Conservation (phyloP, 2,113 vertebrate species). For the Arenaria interpres region DNA sequence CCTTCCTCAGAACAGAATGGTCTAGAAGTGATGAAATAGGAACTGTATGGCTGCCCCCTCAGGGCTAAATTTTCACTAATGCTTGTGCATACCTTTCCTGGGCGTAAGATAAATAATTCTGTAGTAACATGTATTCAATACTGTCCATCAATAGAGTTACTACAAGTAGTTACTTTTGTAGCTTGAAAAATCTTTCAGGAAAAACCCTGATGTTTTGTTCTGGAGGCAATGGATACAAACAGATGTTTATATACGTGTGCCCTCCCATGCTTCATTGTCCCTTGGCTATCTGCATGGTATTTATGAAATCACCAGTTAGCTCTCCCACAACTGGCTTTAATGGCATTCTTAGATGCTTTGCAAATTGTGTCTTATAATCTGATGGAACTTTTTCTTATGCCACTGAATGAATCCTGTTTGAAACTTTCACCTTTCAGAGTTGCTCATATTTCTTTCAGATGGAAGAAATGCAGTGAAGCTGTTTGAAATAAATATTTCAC, state of each 20-base stretch:
- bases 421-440: background rate
- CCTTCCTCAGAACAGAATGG: background rate
- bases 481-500: conserved; percentile 48
- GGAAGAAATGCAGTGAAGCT: background rate
- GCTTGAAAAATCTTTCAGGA: background rate
- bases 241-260: background rate
- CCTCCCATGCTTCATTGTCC: background rate
- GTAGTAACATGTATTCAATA: background rate
- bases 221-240: background rate
- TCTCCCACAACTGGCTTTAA: background rate
- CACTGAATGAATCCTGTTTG: background rate
- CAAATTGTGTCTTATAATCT: background rate
- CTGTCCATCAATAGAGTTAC: background rate
- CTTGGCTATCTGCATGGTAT: background rate
- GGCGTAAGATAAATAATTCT: background rate
- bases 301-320: background rate
- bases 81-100: background rate
- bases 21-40: background rate
- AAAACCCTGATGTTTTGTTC: background rate
- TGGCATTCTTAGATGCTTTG: background rate
- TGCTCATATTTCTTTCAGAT: background rate
- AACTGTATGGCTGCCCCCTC: background rate
- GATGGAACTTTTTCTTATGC: background rate
- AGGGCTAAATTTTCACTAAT: background rate
- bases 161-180: background rate